phyloP scores from a whole-genome alignment of 2,888 invertebrate species.

The Cataglyphis rosenhaueri region DNA sequence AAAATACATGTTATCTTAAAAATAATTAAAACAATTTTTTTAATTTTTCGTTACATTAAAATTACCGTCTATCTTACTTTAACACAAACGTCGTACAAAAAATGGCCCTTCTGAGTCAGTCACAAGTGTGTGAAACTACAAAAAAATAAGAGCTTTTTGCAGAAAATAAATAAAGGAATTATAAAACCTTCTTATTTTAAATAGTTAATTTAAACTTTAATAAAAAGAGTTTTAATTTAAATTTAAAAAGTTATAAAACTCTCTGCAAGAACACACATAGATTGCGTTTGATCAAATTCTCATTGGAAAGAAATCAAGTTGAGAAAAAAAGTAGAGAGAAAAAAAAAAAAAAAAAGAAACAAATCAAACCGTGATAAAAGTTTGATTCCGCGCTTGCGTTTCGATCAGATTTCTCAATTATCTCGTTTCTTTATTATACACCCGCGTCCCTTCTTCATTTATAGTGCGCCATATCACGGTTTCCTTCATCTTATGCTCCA shows the following conservation, averaged over 20 bases:
- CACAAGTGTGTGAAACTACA: not conserved
- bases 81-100: not conserved
- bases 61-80: not conserved
- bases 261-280: not conserved
- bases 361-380: not conserved
- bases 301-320: not conserved
- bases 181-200: not conserved
- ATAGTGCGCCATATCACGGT: not conserved
- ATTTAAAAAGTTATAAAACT: not conserved
- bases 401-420: conserved; percentile 24
- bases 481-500: not conserved
- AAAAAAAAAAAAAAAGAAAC: not conserved
- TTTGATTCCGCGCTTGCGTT: not conserved
- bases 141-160: not conserved
- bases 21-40: not conserved
- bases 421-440: not conserved
- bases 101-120: not conserved
- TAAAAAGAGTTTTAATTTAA: not conserved
- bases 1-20: not conserved
- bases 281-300: not conserved
- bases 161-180: not conserved
- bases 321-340: not conserved
- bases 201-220: conserved; percentile 18
- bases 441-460: not conserved
- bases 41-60: not conserved